Evolutionary conservation across 92 coral and sea anemone genomes (phyloP).

Genomic region (Epizoanthus fatuus): DNA sequence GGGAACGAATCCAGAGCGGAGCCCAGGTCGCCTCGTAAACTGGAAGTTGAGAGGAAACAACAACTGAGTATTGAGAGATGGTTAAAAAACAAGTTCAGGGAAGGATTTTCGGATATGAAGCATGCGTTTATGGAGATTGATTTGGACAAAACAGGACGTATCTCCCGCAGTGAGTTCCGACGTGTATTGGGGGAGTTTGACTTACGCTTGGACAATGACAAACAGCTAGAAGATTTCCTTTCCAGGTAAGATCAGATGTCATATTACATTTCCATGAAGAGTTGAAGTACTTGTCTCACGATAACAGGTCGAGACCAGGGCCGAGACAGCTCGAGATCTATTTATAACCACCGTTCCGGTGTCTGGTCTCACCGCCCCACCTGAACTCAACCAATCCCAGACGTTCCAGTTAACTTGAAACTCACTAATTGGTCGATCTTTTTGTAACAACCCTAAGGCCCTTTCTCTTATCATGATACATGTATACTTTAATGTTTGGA

Average conservation of each 20-base stretch:
- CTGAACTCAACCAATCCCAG: too few species aligned
- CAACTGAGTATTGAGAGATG: conserved; percentile 93
- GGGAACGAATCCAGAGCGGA: conserved; percentile 71
- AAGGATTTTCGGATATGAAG: conserved; percentile 98
- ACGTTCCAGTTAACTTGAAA: too few species aligned
- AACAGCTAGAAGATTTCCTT: conserved; percentile 95
- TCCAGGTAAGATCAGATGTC: conserved; percentile 74
- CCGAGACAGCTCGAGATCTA: too few species aligned
- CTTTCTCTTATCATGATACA: too few species aligned
- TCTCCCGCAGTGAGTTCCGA: conserved; percentile 85
- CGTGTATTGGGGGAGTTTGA: conserved; percentile 90
- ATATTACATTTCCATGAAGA: not conserved
- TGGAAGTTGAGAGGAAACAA: conserved; percentile 88
- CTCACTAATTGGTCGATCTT: too few species aligned
- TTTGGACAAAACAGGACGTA: conserved; percentile 93
- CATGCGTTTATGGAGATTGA: conserved; percentile 98
- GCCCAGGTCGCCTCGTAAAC: conserved; percentile 83
- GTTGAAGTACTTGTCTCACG: not conserved
- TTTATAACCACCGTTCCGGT: too few species aligned
- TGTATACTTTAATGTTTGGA: too few species aligned
- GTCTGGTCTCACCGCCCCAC: too few species aligned
- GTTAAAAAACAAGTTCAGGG: conserved; percentile 94
- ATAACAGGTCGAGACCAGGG: too few species aligned
- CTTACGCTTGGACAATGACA: conserved; percentile 81
- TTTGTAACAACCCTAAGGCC: too few species aligned